phyloP scores from a whole-genome alignment of 2,888 invertebrate species.

The Drosophila limbata region DNA sequence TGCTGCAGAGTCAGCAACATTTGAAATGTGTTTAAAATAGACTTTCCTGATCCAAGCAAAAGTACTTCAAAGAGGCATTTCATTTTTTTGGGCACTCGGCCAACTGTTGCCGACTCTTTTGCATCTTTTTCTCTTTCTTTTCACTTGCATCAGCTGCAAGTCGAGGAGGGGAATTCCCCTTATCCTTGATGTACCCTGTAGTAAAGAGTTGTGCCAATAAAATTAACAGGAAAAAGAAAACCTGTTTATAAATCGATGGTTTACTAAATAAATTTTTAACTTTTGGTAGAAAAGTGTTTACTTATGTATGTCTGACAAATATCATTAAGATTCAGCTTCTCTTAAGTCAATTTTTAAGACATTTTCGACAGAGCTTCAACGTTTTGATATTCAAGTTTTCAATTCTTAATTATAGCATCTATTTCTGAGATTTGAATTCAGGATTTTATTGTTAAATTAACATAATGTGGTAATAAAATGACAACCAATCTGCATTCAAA shows the following conservation, averaged over 20 bases:
- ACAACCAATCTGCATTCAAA: too few relatives aligned
- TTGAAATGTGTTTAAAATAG: slow-evolving; percentile 58
- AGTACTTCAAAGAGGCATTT: slow-evolving; percentile 53
- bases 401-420: too few relatives aligned
- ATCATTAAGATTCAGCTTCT: too few relatives aligned
- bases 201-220: not conserved
- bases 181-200: slow-evolving; percentile 16
- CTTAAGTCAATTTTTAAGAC: too few relatives aligned
- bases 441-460: too few relatives aligned
- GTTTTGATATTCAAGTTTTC: too few relatives aligned
- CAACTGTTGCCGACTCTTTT: slow-evolving; percentile 47
- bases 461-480: too few relatives aligned
- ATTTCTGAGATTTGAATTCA: too few relatives aligned
- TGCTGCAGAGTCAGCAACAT: slow-evolving; percentile 46
- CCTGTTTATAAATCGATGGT: not conserved
- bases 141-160: slow-evolving; percentile 10
- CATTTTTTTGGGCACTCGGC: slow-evolving; percentile 31
- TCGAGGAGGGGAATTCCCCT: not conserved
- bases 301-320: too few relatives aligned
- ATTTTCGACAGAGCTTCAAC: too few relatives aligned
- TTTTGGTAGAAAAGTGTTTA: too few relatives aligned
- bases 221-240: not conserved
- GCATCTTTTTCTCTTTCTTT: not conserved
- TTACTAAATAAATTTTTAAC: too few relatives aligned
- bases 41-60: slow-evolving; percentile 33